phyloP scores from a whole-genome alignment of 2,797 vertebrate species.

The Amblyopsis hoosieri region DNA sequence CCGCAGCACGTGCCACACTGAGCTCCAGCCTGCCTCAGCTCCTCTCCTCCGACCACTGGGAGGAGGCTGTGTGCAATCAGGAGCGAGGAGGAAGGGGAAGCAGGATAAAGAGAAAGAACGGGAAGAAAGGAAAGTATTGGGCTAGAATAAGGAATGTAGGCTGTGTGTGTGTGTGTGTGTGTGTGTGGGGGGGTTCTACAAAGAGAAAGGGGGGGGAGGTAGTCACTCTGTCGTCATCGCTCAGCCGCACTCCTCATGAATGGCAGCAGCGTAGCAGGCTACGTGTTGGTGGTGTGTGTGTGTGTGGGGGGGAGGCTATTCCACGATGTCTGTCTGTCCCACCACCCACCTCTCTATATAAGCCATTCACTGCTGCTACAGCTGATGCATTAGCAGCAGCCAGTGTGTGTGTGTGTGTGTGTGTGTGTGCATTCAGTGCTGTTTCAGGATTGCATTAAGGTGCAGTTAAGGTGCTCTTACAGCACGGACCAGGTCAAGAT shows the following conservation, averaged over 20 bases:
- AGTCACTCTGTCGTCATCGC: conserved; percentile 5
- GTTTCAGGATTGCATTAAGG: not conserved
- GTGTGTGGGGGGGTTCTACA: not conserved
- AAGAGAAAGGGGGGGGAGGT: not conserved
- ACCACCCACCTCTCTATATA: conserved; percentile 60
- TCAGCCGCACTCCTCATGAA: conserved; percentile 24
- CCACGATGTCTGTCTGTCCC: conserved; percentile 15
- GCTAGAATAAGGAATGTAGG: too few species aligned
- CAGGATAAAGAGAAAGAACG: not conserved
- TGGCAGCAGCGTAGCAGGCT: conserved; percentile 13
- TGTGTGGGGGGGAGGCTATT: conserved; percentile 32
- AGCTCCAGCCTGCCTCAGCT: not conserved
- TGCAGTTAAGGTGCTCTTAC: not conserved
- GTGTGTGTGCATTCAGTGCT: conserved; percentile 6
- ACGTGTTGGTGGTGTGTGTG: not conserved
- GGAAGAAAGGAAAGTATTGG: not conserved
- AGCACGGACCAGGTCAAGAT: too few species aligned
- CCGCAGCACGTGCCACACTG: too few species aligned
- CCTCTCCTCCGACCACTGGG: not conserved
- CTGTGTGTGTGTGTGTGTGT: too few species aligned
- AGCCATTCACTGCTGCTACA: conserved; percentile 23
- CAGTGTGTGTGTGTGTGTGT: conserved; percentile 23
- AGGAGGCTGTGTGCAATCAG: not conserved
- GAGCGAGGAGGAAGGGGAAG: not conserved
- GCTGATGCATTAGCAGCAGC: not conserved